Percentiles rank a stretch among this genome's conserved stretches.
phyloP scores from a whole-genome alignment of 2,797 vertebrate species.

The Sternarchorhynchus goeldii region DNA sequence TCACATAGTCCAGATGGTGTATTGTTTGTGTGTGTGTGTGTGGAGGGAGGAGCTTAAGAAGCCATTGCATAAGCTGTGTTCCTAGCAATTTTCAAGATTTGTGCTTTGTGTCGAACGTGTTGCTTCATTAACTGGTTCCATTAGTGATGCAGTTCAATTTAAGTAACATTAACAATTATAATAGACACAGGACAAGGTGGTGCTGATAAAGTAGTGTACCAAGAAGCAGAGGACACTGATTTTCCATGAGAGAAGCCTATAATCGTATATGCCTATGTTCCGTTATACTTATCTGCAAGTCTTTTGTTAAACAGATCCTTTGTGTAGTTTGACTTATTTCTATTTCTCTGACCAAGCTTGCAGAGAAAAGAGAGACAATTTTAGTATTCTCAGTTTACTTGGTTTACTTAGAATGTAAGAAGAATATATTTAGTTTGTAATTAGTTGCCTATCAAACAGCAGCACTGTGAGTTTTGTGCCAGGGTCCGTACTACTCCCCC shows the following conservation, averaged over 20 bases:
- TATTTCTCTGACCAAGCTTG: too few species aligned
- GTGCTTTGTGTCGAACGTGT: neutral
- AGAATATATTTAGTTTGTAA: neutral
- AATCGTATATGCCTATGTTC: neutral
- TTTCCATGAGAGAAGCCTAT: neutral
- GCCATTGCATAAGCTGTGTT: constrained; percentile 59
- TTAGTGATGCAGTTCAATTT: neutral
- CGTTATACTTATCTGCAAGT: too few species aligned
- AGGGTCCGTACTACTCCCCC: too few species aligned
- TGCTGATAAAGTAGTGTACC: neutral
- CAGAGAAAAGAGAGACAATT: too few species aligned
- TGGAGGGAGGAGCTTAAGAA: constrained; percentile 58
- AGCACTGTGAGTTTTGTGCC: too few species aligned
- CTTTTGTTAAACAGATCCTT: too few species aligned
- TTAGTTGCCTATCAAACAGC: too few species aligned
- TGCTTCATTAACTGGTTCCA: neutral
- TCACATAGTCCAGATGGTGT: constrained; percentile 24
- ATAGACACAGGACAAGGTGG: neutral
- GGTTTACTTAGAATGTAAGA: too few species aligned
- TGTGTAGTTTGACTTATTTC: too few species aligned
- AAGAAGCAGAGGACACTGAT: neutral
- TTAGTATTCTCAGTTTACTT: too few species aligned
- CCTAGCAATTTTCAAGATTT: constrained; percentile 1
- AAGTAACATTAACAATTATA: neutral
- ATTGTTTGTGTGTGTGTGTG: constrained; percentile 44